Conservation (phyloP, 1,140 invertebrate genomes). For the Plodia interpunctella region DNA sequence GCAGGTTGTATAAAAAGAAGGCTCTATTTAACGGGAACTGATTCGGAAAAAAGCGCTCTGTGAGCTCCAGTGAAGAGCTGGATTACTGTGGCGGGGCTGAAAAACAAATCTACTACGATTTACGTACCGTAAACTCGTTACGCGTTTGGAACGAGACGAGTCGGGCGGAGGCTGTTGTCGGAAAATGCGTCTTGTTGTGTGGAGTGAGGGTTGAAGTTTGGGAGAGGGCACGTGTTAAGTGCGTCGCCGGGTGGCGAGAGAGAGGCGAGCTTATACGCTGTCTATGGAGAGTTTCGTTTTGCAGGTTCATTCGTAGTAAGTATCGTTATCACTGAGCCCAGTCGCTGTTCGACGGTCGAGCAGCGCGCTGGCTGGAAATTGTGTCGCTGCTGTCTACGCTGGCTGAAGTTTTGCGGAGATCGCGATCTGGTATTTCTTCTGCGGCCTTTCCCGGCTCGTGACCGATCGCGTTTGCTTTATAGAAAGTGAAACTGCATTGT, state of each 20-base stretch:
- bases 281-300: constrained; percentile 56
- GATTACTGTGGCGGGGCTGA: constrained; percentile 56
- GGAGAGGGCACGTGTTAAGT: constrained; percentile 30
- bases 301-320: constrained; percentile 66
- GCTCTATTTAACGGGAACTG: constrained; percentile 57
- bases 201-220: constrained; percentile 38
- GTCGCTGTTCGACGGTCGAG: constrained; percentile 67
- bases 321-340: constrained; percentile 57
- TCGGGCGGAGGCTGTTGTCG: constrained; percentile 30
- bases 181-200: constrained; percentile 40
- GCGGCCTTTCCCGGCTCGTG: constrained; percentile 45
- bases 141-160: constrained; percentile 55
- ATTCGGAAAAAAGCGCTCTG: constrained; percentile 58
- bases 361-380: constrained; percentile 43
- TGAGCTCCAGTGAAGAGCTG: constrained; percentile 50
- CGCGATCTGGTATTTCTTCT: constrained; percentile 36
- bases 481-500: constrained; percentile 57
- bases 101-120: constrained; percentile 75
- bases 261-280: constrained; percentile 62
- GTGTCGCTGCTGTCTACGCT: constrained; percentile 24
- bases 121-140: constrained; percentile 72
- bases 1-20: constrained; percentile 59
- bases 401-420: constrained; percentile 63
- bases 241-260: constrained; percentile 50
- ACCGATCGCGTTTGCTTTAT: constrained; percentile 44